These are phyloP conservation scores for Tragelaphus oryx DNA, from an alignment of 2,797 vertebrate genomes.

Conservation along the genomic window DNA sequence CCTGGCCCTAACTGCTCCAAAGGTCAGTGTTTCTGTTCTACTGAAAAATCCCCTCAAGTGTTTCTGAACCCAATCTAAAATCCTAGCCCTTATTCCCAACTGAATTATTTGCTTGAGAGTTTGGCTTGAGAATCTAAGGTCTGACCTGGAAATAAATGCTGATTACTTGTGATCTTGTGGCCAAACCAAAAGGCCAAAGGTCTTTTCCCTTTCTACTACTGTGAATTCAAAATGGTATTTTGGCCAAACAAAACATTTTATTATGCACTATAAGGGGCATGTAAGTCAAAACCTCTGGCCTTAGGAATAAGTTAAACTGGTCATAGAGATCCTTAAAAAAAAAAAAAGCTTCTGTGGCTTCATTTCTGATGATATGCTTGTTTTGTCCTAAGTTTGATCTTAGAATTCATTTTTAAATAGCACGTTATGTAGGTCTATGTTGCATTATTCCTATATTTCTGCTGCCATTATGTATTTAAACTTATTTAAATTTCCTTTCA, in stretches of 20 bases:
- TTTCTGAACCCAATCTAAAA: neutral
- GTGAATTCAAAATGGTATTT: neutral
- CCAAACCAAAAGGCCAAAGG: neutral
- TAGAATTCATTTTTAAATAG: constrained; percentile 18
- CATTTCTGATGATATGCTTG: neutral
- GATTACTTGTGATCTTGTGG: neutral
- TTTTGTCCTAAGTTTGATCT: neutral
- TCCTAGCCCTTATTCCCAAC: neutral
- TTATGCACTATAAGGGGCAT: neutral
- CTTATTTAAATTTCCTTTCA: neutral
- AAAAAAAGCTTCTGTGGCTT: neutral
- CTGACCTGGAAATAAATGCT: constrained; percentile 16
- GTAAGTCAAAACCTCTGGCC: neutral
- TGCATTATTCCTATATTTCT: neutral
- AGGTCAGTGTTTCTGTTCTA: neutral
- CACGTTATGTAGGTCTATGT: neutral
- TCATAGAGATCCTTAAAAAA: neutral
- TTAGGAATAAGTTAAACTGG: constrained; percentile 17
- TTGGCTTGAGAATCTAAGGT: neutral
- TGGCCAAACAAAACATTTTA: constrained; percentile 44
- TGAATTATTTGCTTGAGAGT: neutral
- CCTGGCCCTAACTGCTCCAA: neutral
- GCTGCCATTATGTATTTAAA: neutral
- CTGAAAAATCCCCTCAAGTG: neutral
- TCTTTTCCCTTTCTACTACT: neutral